Base-by-base conservation (phyloP, 2,113 vertebrate species). In the Pavo muticus region DNA sequence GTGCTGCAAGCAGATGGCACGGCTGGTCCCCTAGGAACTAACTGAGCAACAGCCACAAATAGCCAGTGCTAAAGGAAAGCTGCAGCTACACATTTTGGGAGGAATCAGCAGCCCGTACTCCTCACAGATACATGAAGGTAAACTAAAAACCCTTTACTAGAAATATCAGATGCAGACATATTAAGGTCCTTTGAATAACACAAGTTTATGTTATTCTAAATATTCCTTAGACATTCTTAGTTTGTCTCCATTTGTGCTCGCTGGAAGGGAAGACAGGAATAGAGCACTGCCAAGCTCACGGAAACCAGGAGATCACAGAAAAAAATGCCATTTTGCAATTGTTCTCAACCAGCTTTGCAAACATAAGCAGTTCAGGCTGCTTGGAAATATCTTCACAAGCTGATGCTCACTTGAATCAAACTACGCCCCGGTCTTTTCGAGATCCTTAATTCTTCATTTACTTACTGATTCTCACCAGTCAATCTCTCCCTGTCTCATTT, bases 291-390 rank as follows among this genome's bases (percentile, higher is more conserved):
- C 32, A 54, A 78, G 65, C 65, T 80, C 3, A 1, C 56, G 88
- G 65, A 85, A 94, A 93, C 68, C 69, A 68, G 87, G 37, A 82
- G 60, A 90, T 77, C 78, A 77, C 44, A 80, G 79, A 73, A 91
- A 54, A 54, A 84, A 97, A 93, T 72, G 81, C 48, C 88, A 40
- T 35, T 86, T 90, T 93, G 72, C 86, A 94, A 95, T 74, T 88
- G 27, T 48, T 91, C 68, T 68, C 57, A 48, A 44, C 50, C 60
- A 75, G 50, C 86, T 91, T 59, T 88, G 75, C 92, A 91, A 84
- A 92, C 42, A 45, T 72, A 69, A 91, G 89, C 79, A 68, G 47
- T 60, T 83, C 56, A 79, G 80, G 56, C 23, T 59, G 23, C 80
- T 35, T 85, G 52, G 69, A 94, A 88, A 95, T 44, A 47, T 64